phyloP scores from a whole-genome alignment of 2,113 vertebrate species.

The Puma concolor region DNA sequence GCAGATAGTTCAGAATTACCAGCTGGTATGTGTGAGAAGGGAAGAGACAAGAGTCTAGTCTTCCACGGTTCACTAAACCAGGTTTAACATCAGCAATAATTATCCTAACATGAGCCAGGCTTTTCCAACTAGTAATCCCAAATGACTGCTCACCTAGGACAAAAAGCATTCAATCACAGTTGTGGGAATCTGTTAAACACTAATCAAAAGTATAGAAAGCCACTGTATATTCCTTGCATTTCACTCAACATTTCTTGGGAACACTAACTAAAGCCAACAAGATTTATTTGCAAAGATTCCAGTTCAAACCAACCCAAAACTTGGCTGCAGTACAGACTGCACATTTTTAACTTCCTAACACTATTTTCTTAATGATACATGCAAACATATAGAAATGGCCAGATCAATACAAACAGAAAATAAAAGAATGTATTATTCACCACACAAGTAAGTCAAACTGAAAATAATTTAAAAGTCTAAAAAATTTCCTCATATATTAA shows the following conservation, averaged over 20 bases:
- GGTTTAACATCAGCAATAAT: background rate
- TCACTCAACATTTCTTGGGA: constrained; percentile 40
- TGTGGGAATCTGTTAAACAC: background rate
- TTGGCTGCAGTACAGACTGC: background rate
- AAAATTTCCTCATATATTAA: background rate
- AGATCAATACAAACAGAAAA: background rate
- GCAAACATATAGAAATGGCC: background rate
- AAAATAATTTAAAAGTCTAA: constrained; percentile 4
- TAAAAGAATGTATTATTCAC: background rate
- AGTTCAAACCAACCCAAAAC: constrained; percentile 25
- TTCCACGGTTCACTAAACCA: background rate
- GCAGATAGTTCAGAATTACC: background rate
- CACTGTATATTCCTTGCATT: background rate
- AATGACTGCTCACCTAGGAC: background rate
- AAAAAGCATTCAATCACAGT: background rate
- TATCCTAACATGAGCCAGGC: background rate
- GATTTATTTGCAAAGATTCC: background rate
- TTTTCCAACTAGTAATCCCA: background rate
- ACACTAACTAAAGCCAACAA: background rate
- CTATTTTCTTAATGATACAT: background rate
- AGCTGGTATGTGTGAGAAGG: background rate
- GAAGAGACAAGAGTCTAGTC: background rate
- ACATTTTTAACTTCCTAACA: background rate
- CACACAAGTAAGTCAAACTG: background rate
- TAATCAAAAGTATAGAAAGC: background rate